A percentile compares a stretch with the other conserved stretches of the same genome.
Conservation (phyloP, 2,113 vertebrate genomes). For the Bos javanicus region DNA sequence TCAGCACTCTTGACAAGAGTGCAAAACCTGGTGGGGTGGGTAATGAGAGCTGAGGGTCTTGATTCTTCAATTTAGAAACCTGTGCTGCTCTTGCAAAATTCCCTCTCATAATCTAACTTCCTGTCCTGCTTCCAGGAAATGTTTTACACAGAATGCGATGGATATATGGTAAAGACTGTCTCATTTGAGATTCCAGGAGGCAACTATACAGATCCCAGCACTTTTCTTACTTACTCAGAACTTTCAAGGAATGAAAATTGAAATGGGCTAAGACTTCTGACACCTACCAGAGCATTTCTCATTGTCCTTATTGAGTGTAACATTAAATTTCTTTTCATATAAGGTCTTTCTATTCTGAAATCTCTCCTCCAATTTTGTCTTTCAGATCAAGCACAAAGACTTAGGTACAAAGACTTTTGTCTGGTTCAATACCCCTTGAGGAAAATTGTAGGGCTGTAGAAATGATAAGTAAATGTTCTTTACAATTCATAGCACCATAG, state of each 20-base stretch:
- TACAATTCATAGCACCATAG: not conserved
- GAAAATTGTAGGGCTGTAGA: not conserved
- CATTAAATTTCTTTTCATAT: not conserved
- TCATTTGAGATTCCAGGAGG: not conserved
- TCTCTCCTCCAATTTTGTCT: not conserved
- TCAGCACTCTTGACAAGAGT: not conserved
- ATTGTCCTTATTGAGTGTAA: rapidly evolving
- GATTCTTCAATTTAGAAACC: not conserved
- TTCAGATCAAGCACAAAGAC: not conserved
- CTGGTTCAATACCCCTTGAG: not conserved
- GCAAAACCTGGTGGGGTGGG: not conserved
- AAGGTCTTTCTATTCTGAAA: not conserved
- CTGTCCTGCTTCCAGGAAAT: not conserved
- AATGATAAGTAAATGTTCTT: rapidly evolving
- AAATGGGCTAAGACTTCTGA: not conserved
- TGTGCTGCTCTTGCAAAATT: not conserved
- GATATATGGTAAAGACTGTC: not conserved
- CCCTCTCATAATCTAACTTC: not conserved
- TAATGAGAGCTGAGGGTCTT: not conserved
- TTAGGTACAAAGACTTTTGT: not conserved
- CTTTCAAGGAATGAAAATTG: not conserved
- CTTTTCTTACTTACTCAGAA: not conserved
- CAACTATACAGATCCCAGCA: not conserved
- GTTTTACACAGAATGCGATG: not conserved
- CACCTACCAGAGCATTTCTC: not conserved